Evolutionary conservation across 2,888 invertebrate genomes (phyloP), one percentile per base, ranked within the genome.

Genomic region (Zootermopsis nevadensis): DNA sequence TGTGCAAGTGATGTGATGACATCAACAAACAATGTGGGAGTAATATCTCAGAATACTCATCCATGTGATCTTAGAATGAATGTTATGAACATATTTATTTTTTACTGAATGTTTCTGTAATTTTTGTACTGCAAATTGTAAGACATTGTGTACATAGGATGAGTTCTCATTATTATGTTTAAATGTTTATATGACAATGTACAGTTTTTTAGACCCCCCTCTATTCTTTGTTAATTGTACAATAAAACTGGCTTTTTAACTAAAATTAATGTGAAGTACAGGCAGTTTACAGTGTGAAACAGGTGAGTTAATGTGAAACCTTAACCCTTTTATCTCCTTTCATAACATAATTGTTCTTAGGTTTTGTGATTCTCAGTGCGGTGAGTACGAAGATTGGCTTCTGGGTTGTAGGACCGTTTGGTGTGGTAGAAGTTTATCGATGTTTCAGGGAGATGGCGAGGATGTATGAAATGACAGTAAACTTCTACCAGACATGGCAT

Each of bases 11-110:
- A 48, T 48, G 48, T 19, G 38, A n/a, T n/a, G n/a, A 10, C 38
- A 38, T 38, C 8, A 48, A 15, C 19, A 48, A 19, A 48, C 19
- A 0, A 1, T 60, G 60, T 60, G 60, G 48, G n/a, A n/a, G n/a
- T 27, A 27, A 60, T 19, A 48, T 48, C 48, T 48, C 48, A 48
- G 48, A 48, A 48, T 48, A 48, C 60, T 60, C 60, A 60, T 60
- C 60, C 60, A 38, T 74, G 74, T 74, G 38, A 31, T 33, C 74
- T 74, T 74, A 33, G 24, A 74, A 74, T 74, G 77, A 77, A 77
- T 77, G 77, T 76, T 76, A 35, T 76, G 27, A 69, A 69, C 69
- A 69, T 74, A 77, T 77, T 77, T 77, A 77, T 77, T 77, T 77
- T 33, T 15, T 76, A 76, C 35, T 15, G 48, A 38, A 76, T 19